Conservation (phyloP, 2,113 vertebrate species). For the Lates calcarifer region DNA sequence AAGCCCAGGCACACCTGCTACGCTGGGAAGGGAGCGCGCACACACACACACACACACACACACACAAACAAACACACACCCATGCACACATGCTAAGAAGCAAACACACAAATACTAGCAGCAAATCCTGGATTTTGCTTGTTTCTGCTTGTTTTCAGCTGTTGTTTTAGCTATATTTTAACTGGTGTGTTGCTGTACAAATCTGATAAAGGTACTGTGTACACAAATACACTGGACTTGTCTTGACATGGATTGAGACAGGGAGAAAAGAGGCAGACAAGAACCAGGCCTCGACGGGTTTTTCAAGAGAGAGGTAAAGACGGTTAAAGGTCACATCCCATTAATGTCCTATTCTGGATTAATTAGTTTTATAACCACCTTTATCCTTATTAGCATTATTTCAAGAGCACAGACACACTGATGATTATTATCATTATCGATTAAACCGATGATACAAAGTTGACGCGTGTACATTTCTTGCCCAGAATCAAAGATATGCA, state of each 20-base stretch:
- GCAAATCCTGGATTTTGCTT: conserved; percentile 7
- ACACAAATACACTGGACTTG: not conserved
- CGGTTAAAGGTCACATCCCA: not conserved
- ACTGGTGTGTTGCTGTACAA: not conserved
- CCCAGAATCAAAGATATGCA: no score
- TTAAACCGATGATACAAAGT: not conserved
- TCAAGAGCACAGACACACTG: not conserved
- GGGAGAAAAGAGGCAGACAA: not conserved
- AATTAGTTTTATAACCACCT: not conserved
- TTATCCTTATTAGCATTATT: not conserved
- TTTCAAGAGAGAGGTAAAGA: not conserved
- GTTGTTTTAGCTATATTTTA: not conserved
- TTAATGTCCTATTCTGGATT: not conserved
- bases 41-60: conserved; percentile 4
- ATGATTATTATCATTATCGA: not conserved
- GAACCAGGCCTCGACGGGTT: not conserved
- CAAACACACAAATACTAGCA: not conserved
- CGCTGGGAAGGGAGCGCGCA: conserved; percentile 17
- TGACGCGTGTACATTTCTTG: no score
- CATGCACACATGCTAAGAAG: not conserved
- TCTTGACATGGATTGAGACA: not conserved
- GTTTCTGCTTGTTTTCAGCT: conserved; percentile 21
- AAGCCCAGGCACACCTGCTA: conserved; percentile 71
- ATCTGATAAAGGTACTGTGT: not conserved
- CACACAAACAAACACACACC: not conserved